Conservation (phyloP, 2,797 vertebrate genomes). For the Falco peregrinus region DNA sequence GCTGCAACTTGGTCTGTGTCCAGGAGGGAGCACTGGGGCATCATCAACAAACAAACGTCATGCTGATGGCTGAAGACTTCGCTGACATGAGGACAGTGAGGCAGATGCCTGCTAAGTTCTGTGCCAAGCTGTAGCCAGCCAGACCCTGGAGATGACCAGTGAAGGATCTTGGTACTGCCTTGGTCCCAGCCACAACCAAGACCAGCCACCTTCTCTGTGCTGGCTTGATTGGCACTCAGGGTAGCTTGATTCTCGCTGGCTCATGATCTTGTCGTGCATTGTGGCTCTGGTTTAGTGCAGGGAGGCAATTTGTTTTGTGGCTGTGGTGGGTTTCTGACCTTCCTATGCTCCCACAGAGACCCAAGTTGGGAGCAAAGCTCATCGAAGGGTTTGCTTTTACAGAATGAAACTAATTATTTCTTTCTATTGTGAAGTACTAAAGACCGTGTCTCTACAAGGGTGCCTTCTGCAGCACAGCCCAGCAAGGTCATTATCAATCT, state of each 20-base stretch:
- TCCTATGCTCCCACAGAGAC: neutral
- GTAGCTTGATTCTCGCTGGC: neutral
- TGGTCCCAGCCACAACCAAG: neutral
- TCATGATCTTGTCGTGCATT: accelerated
- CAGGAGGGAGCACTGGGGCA: neutral
- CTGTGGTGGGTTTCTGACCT: neutral
- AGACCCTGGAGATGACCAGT: neutral
- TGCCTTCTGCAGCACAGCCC: neutral
- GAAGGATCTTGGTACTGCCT: neutral
- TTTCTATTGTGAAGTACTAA: neutral
- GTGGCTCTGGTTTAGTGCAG: neutral
- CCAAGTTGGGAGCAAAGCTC: neutral
- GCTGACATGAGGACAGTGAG: neutral
- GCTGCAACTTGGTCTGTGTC: neutral
- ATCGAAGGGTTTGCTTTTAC: neutral
- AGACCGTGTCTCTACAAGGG: neutral
- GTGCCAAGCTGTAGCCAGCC: neutral
- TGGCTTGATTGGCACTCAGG: neutral
- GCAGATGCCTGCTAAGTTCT: neutral
- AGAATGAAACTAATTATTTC: neutral
- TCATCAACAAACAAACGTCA: neutral
- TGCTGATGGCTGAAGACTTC: neutral
- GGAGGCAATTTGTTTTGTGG: neutral
- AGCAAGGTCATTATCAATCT: neutral
- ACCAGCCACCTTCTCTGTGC: neutral